Conservation (phyloP, 2,113 vertebrate species). For the Entelurus aequoreus region DNA sequence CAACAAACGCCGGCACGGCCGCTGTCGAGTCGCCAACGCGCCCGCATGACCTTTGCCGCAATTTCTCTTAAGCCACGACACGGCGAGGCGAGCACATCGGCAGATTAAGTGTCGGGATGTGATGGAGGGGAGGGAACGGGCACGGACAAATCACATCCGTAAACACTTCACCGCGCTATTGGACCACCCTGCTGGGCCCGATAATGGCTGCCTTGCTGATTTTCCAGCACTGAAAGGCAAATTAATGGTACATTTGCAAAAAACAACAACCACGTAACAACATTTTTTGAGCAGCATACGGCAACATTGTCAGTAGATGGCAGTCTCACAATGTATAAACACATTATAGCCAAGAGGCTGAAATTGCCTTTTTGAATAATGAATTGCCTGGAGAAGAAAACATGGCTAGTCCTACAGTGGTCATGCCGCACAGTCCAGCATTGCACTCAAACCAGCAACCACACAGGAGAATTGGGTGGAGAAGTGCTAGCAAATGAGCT, state of each 20-base stretch:
- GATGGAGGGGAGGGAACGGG: conserved; percentile 18
- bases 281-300: neutral
- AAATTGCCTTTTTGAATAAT: too few relatives aligned
- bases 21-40: conserved; percentile 20
- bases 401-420: too few relatives aligned
- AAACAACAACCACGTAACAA: neutral
- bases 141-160: conserved; percentile 26
- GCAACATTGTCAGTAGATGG: too few relatives aligned
- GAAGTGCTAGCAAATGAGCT: too few relatives aligned
- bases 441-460: too few relatives aligned
- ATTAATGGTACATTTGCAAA: neutral
- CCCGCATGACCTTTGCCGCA: conserved; percentile 2
- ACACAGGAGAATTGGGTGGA: too few relatives aligned
- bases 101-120: conserved; percentile 22
- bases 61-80: conserved; percentile 7
- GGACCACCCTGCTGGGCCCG: conserved; percentile 30
- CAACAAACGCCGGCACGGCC: conserved; percentile 18
- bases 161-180: conserved; percentile 23
- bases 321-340: too few relatives aligned
- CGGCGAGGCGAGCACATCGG: conserved; percentile 16
- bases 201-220: conserved; percentile 44
- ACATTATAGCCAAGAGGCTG: too few relatives aligned
- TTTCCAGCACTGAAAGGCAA: neutral
- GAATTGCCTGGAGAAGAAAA: too few relatives aligned
- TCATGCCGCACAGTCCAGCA: too few relatives aligned